Percentiles rank a stretch among this genome's conserved stretches.
Conservation (phyloP, 2,888 invertebrate species). For the Pyrocoelia pectoralis region DNA sequence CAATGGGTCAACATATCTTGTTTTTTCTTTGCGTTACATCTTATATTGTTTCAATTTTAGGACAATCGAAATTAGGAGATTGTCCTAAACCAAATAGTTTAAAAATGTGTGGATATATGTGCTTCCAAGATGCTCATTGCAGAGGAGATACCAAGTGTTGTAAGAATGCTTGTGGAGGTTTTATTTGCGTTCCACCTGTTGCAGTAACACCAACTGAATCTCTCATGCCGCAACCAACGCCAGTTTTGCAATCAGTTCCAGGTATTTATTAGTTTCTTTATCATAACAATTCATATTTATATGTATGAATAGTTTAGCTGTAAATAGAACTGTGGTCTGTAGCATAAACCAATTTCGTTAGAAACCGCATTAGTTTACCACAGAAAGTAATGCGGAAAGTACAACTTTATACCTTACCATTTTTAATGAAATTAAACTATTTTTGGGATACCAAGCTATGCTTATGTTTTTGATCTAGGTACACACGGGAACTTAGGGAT, state of each 20-base stretch:
- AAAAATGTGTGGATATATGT: constrained; percentile 51
- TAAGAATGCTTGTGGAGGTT: constrained; percentile 56
- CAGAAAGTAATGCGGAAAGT: too few species aligned
- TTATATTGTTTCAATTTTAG: neutral
- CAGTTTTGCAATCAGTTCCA: neutral
- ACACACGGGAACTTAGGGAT: too few species aligned
- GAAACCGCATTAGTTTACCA: too few species aligned
- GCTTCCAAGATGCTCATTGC: constrained; percentile 53
- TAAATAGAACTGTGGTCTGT: too few species aligned
- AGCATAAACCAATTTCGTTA: too few species aligned
- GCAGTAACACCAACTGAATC: neutral
- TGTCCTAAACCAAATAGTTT: constrained; percentile 56
- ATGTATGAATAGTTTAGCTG: too few species aligned
- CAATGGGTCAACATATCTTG: too few species aligned
- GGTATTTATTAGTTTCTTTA: neutral
- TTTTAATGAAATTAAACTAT: too few species aligned
- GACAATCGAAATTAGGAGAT: constrained; percentile 29
- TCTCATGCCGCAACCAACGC: neutral
- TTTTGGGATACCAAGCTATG: too few species aligned
- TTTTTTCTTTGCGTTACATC: neutral
- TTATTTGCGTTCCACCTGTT: constrained; percentile 54
- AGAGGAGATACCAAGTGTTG: constrained; percentile 55
- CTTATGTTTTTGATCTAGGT: too few species aligned
- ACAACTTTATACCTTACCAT: too few species aligned
- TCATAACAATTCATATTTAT: too few species aligned